Base-by-base conservation (phyloP, 2,888 invertebrate genomes). In the Chrysomela aeneicollis region DNA sequence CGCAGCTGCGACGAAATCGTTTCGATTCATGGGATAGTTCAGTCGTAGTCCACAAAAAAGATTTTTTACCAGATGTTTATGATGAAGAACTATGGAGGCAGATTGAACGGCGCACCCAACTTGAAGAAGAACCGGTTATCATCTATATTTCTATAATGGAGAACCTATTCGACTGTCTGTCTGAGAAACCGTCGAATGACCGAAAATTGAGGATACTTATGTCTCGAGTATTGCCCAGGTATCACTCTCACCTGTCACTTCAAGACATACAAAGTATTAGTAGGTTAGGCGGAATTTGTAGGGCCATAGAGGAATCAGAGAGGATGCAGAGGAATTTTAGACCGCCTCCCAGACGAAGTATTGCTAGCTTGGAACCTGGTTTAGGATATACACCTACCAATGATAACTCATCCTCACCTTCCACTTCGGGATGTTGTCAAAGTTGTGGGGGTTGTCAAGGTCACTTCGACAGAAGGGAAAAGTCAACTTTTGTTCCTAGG, bases 121-220 rank as follows among this genome's bases (percentile, higher is more conserved):
- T 53, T 42, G 53, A 47, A 15, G 30, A 32, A 12, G 59, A 59
- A 50, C 50, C 51, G 12, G 50, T 59, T 6, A 22, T 59, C 2
- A 50, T 53, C 8, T 53, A 61, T 15, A 54, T 61, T 26, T 61
- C 61, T 18, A 46, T 46, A 6, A 61, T 52, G 60, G 52, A 60
- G 37, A 60, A 60, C 35, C 10, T 60, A 18, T 62, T 58, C 15
- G 17, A 51, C 21, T 63, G 15, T 57, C 35, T 57, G 9, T 15
- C 15, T 12, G 52, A 52, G 12, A 52, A 52, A n/a, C 52, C 35
- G 17, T 32, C 53, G 8, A 32, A 53, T 1, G 35, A 53, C 2
- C 9, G 19, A 15, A 59, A 59, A 21, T 32, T 59, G 1, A 50
- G 35, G n/a, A 50, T 59, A 18, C n/a, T 59, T n/a, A 50, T 12